Conservation (phyloP, 2,888 invertebrate species). For the Epirrhoe tristata region DNA sequence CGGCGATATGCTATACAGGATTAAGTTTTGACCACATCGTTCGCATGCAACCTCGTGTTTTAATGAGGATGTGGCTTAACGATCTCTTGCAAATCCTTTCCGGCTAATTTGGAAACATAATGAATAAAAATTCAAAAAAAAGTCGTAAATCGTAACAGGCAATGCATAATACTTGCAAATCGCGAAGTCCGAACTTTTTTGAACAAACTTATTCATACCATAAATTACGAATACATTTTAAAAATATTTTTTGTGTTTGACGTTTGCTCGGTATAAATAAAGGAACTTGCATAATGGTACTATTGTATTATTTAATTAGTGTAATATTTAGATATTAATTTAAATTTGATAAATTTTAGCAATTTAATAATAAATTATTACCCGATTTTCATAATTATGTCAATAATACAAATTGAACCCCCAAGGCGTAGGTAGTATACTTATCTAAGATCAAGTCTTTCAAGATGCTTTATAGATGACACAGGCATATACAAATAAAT, state of each 20-base stretch:
- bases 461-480: too few species aligned
- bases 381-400: too few species aligned
- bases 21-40: background rate
- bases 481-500: too few species aligned
- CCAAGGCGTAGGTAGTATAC: too few species aligned
- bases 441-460: too few species aligned
- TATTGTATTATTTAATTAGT: too few species aligned
- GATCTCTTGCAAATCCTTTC: constrained; percentile 6
- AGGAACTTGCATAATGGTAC: constrained; percentile 30
- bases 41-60: background rate
- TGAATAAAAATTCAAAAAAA: constrained; percentile 44
- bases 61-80: background rate
- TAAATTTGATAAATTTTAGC: too few species aligned
- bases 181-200: constrained; percentile 57
- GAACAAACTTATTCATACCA: constrained; percentile 62
- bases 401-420: too few species aligned
- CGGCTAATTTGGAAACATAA: constrained; percentile 53
- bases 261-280: constrained; percentile 52
- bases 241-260: constrained; percentile 64
- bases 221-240: constrained; percentile 58
- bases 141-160: constrained; percentile 51
- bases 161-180: constrained; percentile 70
- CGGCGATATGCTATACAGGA: too few species aligned
- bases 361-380: too few species aligned
- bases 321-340: too few species aligned